A percentile compares a stretch with the other conserved stretches of the same genome.
Conservation (phyloP, 2,797 vertebrate genomes). For the Pipistrellus pygmaeus region DNA sequence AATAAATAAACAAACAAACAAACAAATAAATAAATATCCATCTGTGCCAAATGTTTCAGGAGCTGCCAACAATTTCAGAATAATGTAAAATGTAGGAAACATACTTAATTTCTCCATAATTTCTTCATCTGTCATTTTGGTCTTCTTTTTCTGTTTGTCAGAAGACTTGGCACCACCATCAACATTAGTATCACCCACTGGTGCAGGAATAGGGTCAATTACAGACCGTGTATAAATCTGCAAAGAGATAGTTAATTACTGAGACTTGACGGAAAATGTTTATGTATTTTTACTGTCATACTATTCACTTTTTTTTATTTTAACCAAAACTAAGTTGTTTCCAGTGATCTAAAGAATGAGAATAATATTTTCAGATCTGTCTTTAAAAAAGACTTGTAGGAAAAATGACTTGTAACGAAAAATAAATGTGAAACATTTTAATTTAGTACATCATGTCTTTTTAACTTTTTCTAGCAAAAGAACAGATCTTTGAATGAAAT, state of each 20-base stretch:
- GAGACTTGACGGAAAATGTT: conserved; percentile 20
- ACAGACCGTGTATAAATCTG: conserved; percentile 98
- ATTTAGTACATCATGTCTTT: not conserved
- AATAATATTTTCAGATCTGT: conserved; percentile 21
- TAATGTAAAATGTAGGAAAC: conserved; percentile 78
- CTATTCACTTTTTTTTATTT: conserved; percentile 36
- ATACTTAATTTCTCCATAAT: conserved; percentile 99
- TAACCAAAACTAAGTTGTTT: conserved; percentile 30
- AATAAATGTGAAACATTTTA: conserved; percentile 25
- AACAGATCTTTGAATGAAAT: conserved; percentile 16
- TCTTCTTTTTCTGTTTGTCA: conserved; percentile 96
- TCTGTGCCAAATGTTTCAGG: conserved; percentile 3
- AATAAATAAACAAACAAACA: no score
- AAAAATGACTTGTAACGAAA: not conserved
- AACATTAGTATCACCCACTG: conserved; percentile 89
- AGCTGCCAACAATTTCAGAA: conserved; percentile 36
- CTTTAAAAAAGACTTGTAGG: not conserved
- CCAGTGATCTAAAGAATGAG: conserved; percentile 29
- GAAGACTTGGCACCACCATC: conserved; percentile 91
- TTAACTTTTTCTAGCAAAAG: not conserved
- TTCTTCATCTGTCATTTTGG: conserved; percentile 98
- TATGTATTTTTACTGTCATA: not conserved
- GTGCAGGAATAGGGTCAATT: conserved; percentile 96
- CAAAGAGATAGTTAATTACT: conserved; percentile 46
- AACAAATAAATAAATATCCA: not conserved